These are phyloP conservation scores for Minunthozetes semirufus DNA, from an alignment of 2,888 invertebrate species.

Conservation along the genomic window DNA sequence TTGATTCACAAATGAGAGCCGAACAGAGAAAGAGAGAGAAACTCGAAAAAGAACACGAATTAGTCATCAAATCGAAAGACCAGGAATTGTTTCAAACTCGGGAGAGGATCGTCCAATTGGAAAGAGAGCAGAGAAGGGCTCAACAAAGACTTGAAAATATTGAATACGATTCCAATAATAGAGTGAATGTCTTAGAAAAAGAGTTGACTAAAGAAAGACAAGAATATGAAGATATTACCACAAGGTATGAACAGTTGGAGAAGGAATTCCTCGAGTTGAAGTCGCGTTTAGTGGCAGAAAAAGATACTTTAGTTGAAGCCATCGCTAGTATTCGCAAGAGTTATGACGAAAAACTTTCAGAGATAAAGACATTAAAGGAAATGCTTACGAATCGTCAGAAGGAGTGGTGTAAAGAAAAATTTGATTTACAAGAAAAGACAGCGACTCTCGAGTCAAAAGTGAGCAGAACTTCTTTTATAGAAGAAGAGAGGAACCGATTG, in stretches of 20 bases:
- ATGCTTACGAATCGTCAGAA: constrained; percentile 56
- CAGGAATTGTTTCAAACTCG: constrained; percentile 44
- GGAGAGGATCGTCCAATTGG: constrained; percentile 43
- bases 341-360: constrained; percentile 56
- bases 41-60: constrained; percentile 61
- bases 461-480: constrained; percentile 46
- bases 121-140: constrained; percentile 40
- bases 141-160: constrained; percentile 40
- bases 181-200: constrained; percentile 58
- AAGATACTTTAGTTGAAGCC: constrained; percentile 66
- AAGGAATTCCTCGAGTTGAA: constrained; percentile 78
- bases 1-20: constrained; percentile 48
- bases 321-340: constrained; percentile 59
- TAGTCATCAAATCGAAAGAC: constrained; percentile 50
- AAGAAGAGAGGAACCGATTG: constrained; percentile 61
- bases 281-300: constrained; percentile 71
- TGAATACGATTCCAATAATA: constrained; percentile 37
- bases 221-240: constrained; percentile 69
- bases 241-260: constrained; percentile 72
- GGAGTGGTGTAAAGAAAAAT: constrained; percentile 66
- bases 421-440: constrained; percentile 55
- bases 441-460: constrained; percentile 50
- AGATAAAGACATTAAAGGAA: constrained; percentile 60
- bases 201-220: constrained; percentile 62
- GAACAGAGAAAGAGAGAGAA: constrained; percentile 63